Evolutionary conservation across 2,888 invertebrate genomes (phyloP).

Genomic region (Palloptera scutellata): DNA sequence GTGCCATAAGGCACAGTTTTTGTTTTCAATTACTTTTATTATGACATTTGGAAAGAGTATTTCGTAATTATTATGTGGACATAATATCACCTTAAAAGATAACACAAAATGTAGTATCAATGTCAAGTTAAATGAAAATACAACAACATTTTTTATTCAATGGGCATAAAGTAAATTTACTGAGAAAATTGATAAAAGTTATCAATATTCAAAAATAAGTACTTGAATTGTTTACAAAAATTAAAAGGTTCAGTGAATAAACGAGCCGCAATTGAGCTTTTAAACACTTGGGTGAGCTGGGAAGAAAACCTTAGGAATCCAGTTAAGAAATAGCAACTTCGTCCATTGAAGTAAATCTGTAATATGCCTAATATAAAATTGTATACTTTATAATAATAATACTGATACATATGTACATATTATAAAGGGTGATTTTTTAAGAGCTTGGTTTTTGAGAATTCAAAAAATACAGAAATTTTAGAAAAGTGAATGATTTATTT

Average conservation of each 20-base stretch:
- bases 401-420: no score
- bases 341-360: no score
- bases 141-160: neutral
- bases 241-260: neutral
- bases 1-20: no score
- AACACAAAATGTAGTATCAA: slow-evolving; percentile 14
- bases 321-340: no score
- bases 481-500: no score
- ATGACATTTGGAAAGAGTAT: neutral
- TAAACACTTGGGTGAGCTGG: neutral
- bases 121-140: slow-evolving; percentile 23
- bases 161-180: neutral
- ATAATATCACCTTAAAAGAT: neutral
- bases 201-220: neutral
- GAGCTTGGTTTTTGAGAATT: no score
- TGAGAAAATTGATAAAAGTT: neutral
- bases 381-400: no score
- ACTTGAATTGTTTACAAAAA: neutral
- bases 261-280: neutral
- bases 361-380: no score
- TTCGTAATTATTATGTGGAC: neutral
- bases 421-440: no score
- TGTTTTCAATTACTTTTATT: neutral
- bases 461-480: no score
- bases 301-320: neutral